Evolutionary conservation across 2,888 invertebrate genomes (phyloP), one percentile per base, ranked within the genome.

Genomic region (Nomada lathburiana): DNA sequence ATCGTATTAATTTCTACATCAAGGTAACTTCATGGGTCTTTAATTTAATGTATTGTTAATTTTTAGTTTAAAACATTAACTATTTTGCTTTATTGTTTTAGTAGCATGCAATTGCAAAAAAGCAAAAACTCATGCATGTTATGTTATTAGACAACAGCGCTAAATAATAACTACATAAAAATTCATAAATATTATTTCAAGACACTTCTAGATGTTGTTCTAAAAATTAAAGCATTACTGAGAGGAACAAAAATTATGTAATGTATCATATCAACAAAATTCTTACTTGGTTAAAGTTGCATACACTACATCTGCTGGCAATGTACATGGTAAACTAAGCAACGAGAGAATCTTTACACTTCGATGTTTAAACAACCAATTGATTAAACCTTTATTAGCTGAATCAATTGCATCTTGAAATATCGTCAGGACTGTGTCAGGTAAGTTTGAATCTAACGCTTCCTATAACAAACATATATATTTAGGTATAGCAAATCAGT

Each of bases 341-440:
- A 98, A 94, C 0, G 97, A 97, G 1, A 98, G 94, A 64, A 98
- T 94, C 89, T 97, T 96, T 94, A 98, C 96, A 62, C 97, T 97
- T 85, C 96, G 95, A 91, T 97, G 97, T 89, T 97, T 96, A 94
- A 98, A 98, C 85, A 98, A 94, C 98, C 98, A 98, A 94, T 98
- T 98, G 75, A 98, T 95, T 42, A 99, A 94, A 2, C 98, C 98
- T 92, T 97, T 97, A 94, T 99, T 98, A 0, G 98, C 98, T 0
- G 98, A 96, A 92, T 98, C 98, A 86, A 98, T 98, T 0, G 98
- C 98, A 92, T 98, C 97, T 95, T 98, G 98, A 94, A 99, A 97
- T 91, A 98, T 97, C 89, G 96, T 97, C 94, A 98, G 95, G 89
- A 99, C 98, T 0, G 97, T 97, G 92, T 98, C 98, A 13, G 98